Conservation (phyloP, 2,113 vertebrate genomes). For the Herpetotheres cachinnans region DNA sequence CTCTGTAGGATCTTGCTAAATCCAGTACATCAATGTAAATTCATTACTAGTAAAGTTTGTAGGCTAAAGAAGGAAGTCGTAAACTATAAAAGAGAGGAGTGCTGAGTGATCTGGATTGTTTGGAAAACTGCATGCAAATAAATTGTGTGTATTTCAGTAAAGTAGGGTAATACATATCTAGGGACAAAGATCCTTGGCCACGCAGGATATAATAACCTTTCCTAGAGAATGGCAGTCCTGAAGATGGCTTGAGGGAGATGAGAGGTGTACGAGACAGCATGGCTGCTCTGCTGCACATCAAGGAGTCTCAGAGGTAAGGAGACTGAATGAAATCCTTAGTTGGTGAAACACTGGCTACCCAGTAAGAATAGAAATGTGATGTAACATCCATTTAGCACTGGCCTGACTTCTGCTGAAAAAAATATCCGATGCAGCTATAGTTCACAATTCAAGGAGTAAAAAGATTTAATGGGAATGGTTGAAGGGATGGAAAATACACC, state of each 20-base stretch:
- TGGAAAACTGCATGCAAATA: neutral
- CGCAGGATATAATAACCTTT: neutral
- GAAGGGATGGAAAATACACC: neutral
- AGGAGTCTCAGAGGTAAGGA: accelerated
- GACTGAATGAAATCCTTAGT: neutral
- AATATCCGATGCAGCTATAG: neutral
- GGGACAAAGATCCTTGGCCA: neutral
- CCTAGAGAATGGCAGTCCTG: neutral
- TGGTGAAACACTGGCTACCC: neutral
- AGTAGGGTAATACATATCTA: neutral
- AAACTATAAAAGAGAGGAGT: neutral
- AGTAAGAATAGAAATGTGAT: neutral
- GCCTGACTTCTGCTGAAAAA: neutral
- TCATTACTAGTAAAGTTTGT: neutral
- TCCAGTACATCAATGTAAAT: neutral
- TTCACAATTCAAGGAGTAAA: neutral
- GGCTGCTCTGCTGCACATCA: neutral
- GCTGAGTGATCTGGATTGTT: neutral
- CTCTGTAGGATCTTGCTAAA: neutral
- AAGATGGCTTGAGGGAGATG: neutral
- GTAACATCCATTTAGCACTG: neutral
- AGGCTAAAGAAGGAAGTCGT: neutral
- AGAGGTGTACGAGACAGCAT: neutral
- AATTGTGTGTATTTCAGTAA: neutral
- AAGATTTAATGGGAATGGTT: neutral